phyloP scores from a whole-genome alignment of 2,797 vertebrate species.

The Eidolon dupreanum region DNA sequence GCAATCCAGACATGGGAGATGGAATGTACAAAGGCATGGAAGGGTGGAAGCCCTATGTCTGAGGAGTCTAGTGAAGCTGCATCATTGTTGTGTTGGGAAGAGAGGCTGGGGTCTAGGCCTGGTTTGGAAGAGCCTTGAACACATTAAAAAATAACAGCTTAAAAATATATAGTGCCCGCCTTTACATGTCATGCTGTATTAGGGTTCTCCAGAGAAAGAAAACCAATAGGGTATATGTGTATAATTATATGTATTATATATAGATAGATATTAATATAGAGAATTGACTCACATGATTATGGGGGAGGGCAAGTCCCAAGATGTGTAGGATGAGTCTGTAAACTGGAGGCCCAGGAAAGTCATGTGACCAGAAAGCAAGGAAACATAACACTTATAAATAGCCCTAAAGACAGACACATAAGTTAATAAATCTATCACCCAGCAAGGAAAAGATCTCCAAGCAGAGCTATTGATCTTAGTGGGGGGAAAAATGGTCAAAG shows the following conservation, averaged over 20 bases:
- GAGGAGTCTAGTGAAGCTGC: background rate
- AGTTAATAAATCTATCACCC: background rate
- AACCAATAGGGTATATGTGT: background rate
- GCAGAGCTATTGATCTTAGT: background rate
- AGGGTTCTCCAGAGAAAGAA: background rate
- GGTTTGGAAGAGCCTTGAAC: background rate
- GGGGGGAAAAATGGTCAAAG: background rate
- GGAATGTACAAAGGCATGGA: background rate
- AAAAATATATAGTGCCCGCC: background rate
- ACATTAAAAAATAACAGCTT: background rate
- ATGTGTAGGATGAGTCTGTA: background rate
- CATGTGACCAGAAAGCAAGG: background rate
- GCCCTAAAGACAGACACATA: background rate
- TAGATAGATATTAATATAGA: background rate
- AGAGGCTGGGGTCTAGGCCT: background rate
- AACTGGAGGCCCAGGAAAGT: background rate
- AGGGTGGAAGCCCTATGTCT: background rate
- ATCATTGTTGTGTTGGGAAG: background rate
- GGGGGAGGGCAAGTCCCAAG: background rate
- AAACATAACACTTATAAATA: background rate
- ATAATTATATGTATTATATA: background rate
- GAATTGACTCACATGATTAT: background rate
- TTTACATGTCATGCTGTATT: background rate
- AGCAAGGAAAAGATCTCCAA: background rate
- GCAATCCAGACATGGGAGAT: background rate